Base-by-base conservation (phyloP, 2,797 vertebrate genomes). In the Nannoperca obscura region DNA sequence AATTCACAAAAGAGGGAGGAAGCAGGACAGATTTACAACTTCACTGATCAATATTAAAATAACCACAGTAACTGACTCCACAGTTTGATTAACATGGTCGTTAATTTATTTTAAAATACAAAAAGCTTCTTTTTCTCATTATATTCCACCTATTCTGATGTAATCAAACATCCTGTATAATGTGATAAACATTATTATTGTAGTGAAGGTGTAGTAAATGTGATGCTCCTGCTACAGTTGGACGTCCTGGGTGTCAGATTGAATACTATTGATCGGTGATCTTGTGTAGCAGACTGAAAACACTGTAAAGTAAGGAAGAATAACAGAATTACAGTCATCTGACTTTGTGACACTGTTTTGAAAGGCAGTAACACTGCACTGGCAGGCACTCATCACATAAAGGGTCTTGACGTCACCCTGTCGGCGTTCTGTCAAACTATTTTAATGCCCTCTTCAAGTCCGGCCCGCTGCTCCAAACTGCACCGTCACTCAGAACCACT, bases 61-160 rank as follows among this genome's bases (percentile, higher is more conserved):
- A 76, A 73, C 2, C 20, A 66, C 19, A 73, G 7, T 3, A 2
- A 3, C 22, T 66, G 49, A 78, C 55, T 19, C 34, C 58, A 80
- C 19, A 68, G 19, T 12, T 59, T 6, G 0, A 19, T 38, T 2
- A 53, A 62, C 22, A 27, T 24, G 32, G 3, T 46, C 30, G 61
- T 34, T 0, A 44, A 53, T 82, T 77, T 55, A 75, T 81, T 78
- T 59, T 22, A 78, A 80, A 78, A 68, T 72, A 69, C 44, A 77
- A 80, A 77, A 32, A 6, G 24, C 24, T 27, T 27, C 14, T 22
- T 34, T 6, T 34, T 34, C 7, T 34, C 6, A 13, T 15, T 2
- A 0, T 2, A 34, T 52, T 15, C 53, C 4, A 57, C 59, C 17
- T 59, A 49, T 59, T 44, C 46, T 47, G 62, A 65, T 0, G 0